phyloP scores from a whole-genome alignment of 35 echinoderm and acorn worm genomes.

The Patiria miniata region DNA sequence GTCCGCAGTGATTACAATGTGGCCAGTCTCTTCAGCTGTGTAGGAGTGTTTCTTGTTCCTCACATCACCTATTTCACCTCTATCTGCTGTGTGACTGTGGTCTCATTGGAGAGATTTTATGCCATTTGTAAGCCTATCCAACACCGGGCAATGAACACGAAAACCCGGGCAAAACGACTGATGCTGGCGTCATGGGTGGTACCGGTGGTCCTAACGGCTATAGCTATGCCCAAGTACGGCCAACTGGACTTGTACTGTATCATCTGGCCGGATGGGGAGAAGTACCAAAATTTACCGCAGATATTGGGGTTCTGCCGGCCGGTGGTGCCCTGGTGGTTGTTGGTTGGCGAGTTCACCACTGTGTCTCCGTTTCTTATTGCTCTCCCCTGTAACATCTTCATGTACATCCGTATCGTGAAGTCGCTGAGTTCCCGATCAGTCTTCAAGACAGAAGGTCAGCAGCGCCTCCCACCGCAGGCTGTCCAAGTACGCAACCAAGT shows the following conservation, averaged over 20 bases:
- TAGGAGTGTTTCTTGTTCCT: conserved; percentile 17
- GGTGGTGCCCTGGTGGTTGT: neutral
- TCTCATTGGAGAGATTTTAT: conserved; percentile 53
- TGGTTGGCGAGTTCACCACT: neutral
- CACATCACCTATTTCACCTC: conserved; percentile 59
- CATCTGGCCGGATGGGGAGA: conserved; percentile 45
- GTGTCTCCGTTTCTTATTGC: conserved; percentile 37
- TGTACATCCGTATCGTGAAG: conserved; percentile 50
- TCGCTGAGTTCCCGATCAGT: conserved; percentile 20
- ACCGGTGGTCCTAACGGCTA: conserved; percentile 1
- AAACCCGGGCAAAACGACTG: conserved; percentile 32
- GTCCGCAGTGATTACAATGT: conserved; percentile 32
- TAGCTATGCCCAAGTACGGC: conserved; percentile 34
- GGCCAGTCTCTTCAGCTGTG: conserved; percentile 46
- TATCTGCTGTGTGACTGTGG: conserved; percentile 51
- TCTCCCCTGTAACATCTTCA: conserved; percentile 25
- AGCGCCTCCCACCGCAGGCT: neutral
- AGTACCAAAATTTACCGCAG: conserved; percentile 27
- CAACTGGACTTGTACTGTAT: conserved; percentile 15
- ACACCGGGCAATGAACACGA: conserved; percentile 47
- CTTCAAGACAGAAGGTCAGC: neutral
- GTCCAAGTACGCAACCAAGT: conserved; percentile 57
- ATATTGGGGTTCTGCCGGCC: conserved; percentile 21
- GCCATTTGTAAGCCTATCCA: conserved; percentile 68
- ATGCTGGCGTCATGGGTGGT: conserved; percentile 30